Base-by-base conservation (phyloP, 2,888 invertebrate genomes). In the Torymus tubicola region DNA sequence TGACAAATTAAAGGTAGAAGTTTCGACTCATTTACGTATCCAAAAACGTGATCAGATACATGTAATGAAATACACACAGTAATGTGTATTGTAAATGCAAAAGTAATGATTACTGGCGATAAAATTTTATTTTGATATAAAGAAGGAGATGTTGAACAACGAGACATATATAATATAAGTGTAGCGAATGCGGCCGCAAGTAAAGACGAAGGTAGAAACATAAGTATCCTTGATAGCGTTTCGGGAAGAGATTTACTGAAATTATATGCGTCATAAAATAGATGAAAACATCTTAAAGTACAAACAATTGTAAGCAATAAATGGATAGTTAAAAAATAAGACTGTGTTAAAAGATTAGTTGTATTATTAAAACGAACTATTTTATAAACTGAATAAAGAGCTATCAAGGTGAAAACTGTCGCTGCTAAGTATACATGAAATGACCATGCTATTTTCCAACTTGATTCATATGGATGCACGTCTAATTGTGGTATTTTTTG, bases 241-340 rank as follows among this genome's bases (percentile, higher is more conserved):
- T 91, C 90, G 80, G 96, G 96, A 88, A 97, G 93, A 0, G 95
- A 96, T 81, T 93, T 94, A 82, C 95, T 94, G n/a, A 96, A 94
- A 88, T 98, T 98, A 89, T 98, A 98, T 0, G 97, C 96, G 91
- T 98, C 98, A 88, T 97, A 96, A 85, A 97, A 96, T 85, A 98
- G 93, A 88, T 97, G 97, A 86, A 96, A 95, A 85, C 97, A 96
- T 70, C 97, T 93, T 87, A 96, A 92, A 18, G 95, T 93, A 88
- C 98, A 97, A 63, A 97, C 95, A 13, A 95, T 93, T 12, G 97
- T 96, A 76, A 98, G 91, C 84, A 97, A 94, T 69, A 96, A 91
- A 91, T 97, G 96, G 24, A 98, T 93, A 57, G 96, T 95, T 42
- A 98, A 93, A 90, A 97, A 98, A 90, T 97, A 98, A 80, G 96